A percentile compares a stretch with the other conserved stretches of the same genome.
Evolutionary conservation across 2,888 invertebrate genomes (phyloP).

Genomic region (Acleris literana): DNA sequence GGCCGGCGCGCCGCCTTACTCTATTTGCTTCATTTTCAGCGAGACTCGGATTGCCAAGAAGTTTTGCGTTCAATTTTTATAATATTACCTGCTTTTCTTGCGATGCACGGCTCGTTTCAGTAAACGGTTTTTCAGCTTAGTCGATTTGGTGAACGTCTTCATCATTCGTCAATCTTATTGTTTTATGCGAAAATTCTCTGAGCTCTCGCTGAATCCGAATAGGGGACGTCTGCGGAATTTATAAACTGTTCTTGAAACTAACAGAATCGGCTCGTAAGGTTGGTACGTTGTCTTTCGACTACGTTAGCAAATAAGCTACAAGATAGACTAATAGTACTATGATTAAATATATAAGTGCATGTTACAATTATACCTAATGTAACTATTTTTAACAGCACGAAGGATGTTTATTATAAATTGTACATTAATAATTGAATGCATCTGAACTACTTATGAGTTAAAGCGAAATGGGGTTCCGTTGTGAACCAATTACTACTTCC

Average conservation of each 20-base stretch:
- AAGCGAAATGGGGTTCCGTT: too few species aligned
- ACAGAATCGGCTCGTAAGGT: background rate
- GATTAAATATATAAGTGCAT: too few species aligned
- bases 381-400: too few species aligned
- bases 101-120: constrained; percentile 51
- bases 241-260: constrained; percentile 21
- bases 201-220: constrained; percentile 22
- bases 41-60: constrained; percentile 68
- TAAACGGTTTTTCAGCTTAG: constrained; percentile 50
- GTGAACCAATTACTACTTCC: too few species aligned
- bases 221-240: constrained; percentile 22
- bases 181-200: constrained; percentile 33
- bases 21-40: constrained; percentile 71
- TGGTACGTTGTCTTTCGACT: background rate
- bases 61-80: constrained; percentile 67
- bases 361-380: too few species aligned
- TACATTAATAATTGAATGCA: too few species aligned
- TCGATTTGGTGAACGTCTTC: constrained; percentile 46
- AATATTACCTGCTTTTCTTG: constrained; percentile 54
- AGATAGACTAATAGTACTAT: background rate
- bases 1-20: constrained; percentile 55
- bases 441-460: too few species aligned
- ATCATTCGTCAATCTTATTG: constrained; percentile 38
- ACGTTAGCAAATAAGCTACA: background rate
- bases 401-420: too few species aligned